These are phyloP conservation scores for Caenorhabditis afra DNA, from an alignment of 2,888 invertebrate species.

Conservation along the genomic window DNA sequence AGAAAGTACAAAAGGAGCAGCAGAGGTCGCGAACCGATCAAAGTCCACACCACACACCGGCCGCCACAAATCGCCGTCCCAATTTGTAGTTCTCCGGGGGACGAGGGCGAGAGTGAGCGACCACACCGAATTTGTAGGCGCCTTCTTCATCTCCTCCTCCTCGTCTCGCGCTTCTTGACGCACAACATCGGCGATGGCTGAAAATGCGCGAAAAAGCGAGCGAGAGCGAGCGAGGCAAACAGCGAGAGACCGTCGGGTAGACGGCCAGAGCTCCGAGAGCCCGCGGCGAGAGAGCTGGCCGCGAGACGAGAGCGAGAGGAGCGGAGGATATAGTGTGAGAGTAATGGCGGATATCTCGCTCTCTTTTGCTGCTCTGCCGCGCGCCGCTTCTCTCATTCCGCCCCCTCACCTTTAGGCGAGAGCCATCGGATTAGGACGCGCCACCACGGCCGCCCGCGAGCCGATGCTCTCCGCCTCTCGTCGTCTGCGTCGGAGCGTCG, in stretches of 20 bases:
- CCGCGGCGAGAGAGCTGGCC: background rate
- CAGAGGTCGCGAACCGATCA: background rate
- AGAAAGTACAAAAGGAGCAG: constrained; percentile 2
- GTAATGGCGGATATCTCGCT: constrained; percentile 44
- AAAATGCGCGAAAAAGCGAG: constrained; percentile 50
- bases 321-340: constrained; percentile 31
- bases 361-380: constrained; percentile 26
- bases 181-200: constrained; percentile 16
- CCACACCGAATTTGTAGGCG: constrained; percentile 20
- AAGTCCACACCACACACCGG: background rate
- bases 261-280: constrained; percentile 16
- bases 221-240: constrained; percentile 24
- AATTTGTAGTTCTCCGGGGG: constrained; percentile 16
- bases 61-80: constrained; percentile 4
- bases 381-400: constrained; percentile 33
- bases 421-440: constrained; percentile 54
- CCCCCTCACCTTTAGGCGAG: constrained; percentile 53
- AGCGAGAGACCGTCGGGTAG: constrained; percentile 6
- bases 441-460: constrained; percentile 14
- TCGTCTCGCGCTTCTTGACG: constrained; percentile 26
- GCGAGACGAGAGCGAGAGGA: background rate
- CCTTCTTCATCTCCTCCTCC: background rate
- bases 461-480: constrained; percentile 13
- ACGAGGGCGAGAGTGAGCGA: constrained; percentile 19
- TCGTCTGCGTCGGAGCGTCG: constrained; percentile 13